Base-by-base conservation (phyloP, 2,888 invertebrate species). In the Aleiodes testaceus region DNA sequence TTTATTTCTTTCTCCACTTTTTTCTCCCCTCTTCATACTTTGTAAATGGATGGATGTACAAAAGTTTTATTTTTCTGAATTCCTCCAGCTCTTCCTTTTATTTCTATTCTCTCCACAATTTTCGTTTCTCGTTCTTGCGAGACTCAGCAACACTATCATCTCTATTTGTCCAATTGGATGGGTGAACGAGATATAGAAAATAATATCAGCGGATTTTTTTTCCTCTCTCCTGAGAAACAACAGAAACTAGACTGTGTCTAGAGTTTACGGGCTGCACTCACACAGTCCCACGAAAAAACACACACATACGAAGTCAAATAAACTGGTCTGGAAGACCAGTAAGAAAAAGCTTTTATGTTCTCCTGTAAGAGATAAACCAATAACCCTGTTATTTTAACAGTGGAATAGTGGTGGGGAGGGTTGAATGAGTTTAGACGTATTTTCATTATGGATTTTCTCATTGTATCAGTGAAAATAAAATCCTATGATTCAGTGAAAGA, bases 311-410 rank as follows among this genome's bases (percentile, higher is more conserved):
- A 53, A 65, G 42, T 70, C 59, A 14, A 70, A 55, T 65, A 53
- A 69, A 64, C 64, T 64, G 26, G 30, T 45, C 16, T 36, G 36
- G 22, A 44, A 45, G 26, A 70, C 65, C 55, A 44, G 30, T 20
- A 14, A 44, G 55, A 36, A 22, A 68, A 49, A 47, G 66, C 59
- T 66, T 66, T 70, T 36, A 65, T 65, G 55, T 70, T n/a, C 55
- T 49, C 20, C 63, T 47, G 77, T 78, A 76, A 74, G 77, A 81
- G 79, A 80, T 84, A 84, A 84, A 79, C 79, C 82, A 83, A 84
- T 84, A 83, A 83, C 79, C 79, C 78, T 74, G 76, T 76, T 76
- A 78, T 82, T 79, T 80, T 79, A 76, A 75, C 77, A 64, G 52
- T 66, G 36, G 63, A 63, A 36, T 30, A 7, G 53, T 18, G 65